Base-by-base conservation (phyloP, 30 jellyfish, hydroid and myxozoan species). In the Aurelia coerulea region DNA sequence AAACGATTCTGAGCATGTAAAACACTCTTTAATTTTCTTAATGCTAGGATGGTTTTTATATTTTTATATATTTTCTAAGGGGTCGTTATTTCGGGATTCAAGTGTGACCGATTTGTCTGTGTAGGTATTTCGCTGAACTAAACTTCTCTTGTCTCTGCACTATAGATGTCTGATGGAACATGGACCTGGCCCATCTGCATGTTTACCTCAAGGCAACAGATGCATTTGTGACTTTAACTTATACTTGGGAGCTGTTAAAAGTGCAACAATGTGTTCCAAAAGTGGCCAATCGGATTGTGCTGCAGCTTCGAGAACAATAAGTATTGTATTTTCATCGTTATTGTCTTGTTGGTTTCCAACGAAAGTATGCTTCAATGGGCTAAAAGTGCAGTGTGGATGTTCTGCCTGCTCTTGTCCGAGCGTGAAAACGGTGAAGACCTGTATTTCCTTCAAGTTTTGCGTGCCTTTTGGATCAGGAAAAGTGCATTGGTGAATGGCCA, bases 401-500 rank as follows among this genome's bases (percentile, higher is more conserved):
- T 79, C 92, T 31, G 74, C 85, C 0, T 89, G 97, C 59, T 71
- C 92, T 10, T 89, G 97, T 46, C 97, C 97, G 17, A 74, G 90
- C 49, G 19, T 89, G 78, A 72, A 72, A 53, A 81, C 86, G 39
- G 64, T 18, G 63, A 51, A 67, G 33, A 79, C 68, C 2, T 89
- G 97, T 65, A 79, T 89, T 34, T 56, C 70, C 5, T 54, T 89
- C 74, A 80, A 80, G 75, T 76, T 89, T 32, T 89, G 97, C 51
- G 97, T 80, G 50, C 97, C 97, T 7, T 80, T 89, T 50, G 97
- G 97, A n/a, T 76, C 91, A 33, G 97, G 97, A 29, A 89, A 89
- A 49, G 86, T 89, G 5, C 10, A 31, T 37, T 74, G 92, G 90
- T 89, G 62, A 63, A 65, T 39, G 13, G 8, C 56, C 11, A 46